Base-by-base conservation (phyloP, 2,888 invertebrate genomes). In the Cataglyphis rosenhaueri region DNA sequence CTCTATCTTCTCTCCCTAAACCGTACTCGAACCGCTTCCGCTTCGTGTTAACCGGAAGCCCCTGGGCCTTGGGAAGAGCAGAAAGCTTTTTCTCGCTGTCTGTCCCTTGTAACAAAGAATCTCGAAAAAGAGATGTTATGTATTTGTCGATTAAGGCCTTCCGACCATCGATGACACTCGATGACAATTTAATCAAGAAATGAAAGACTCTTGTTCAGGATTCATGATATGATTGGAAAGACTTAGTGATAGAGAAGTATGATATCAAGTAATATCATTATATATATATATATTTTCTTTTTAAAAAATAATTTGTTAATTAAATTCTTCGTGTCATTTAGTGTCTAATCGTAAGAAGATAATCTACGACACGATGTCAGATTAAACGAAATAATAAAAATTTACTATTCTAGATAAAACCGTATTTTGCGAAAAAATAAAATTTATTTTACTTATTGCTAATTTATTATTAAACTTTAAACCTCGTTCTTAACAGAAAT, bases 71-170 rank as follows among this genome's bases (percentile, higher is more conserved):
- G 82, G 10, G 88, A 62, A 83, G 87, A 89, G 87, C 68, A 35
- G 48, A 85, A 88, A 92, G 91, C 91, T 92, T 92, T 90, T 91
- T 88, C 88, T 89, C 88, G 87, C 83, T 84, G 84, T 85, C 82
- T 84, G 32, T 10, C 29, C 48, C 68, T 52, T 52, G 48, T 52
- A 18, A 57, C 71, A 29, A 76, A 75, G 81, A 87, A 88, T 84
- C 83, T 85, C 81, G 62, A 81, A 81, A 86, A 84, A 84, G 84
- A 81, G 84, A 84, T 85, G 82, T 86, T 86, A 89, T 83, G 87
- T 90, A 90, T 90, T 91, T 88, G 88, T 88, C 87, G 87, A 90
- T 91, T 89, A 92, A 92, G 90, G 86, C 87, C 75, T 62, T 59
- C 59, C 35, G 32, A 79, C 59, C 25, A 44, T 70, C 59, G 18